Conservation (phyloP, 1,140 invertebrate species). For the Scaptomyza montana region DNA sequence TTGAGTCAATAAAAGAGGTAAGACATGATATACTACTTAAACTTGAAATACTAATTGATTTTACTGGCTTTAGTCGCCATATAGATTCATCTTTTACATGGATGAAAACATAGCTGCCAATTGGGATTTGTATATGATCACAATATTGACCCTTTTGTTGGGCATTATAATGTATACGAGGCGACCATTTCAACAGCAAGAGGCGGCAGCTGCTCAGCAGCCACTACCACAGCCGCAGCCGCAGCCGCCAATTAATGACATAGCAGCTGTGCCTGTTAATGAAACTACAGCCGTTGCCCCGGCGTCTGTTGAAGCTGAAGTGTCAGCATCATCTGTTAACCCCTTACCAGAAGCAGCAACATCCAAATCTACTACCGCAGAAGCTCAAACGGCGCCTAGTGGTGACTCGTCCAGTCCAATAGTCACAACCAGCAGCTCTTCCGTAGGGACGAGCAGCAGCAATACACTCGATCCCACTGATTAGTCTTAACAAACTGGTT, state of each 20-base stretch:
- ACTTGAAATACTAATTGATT: background rate
- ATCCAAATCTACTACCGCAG: slow-evolving; percentile 9
- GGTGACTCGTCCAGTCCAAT: slow-evolving; percentile 8
- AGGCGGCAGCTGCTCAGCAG: slow-evolving; percentile 51
- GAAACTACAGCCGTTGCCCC: slow-evolving; percentile 12
- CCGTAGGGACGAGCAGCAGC: slow-evolving; percentile 40
- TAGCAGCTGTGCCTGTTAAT: slow-evolving; percentile 15
- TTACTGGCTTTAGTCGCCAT: slow-evolving; percentile 85
- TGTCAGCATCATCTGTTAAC: background rate
- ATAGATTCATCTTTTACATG: slow-evolving; percentile 87
- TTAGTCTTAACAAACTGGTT: slow-evolving; percentile 73
- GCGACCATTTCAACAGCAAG: slow-evolving; percentile 85
- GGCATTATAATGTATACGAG: slow-evolving; percentile 92
- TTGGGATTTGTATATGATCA: slow-evolving; percentile 97
- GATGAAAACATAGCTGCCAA: slow-evolving; percentile 91
- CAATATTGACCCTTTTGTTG: slow-evolving; percentile 91
- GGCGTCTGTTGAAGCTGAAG: background rate
- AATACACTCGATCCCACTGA: slow-evolving; percentile 77
- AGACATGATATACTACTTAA: background rate
- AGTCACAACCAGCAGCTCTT: slow-evolving; percentile 19
- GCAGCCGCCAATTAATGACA: slow-evolving; percentile 37
- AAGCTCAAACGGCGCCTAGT: slow-evolving; percentile 15
- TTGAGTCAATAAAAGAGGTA: slow-evolving; percentile 88
- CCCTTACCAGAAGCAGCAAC: background rate
- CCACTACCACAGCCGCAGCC: slow-evolving; percentile 38